phyloP scores from a whole-genome alignment of 2,888 invertebrate species.

The Cyaniris semiargus region DNA sequence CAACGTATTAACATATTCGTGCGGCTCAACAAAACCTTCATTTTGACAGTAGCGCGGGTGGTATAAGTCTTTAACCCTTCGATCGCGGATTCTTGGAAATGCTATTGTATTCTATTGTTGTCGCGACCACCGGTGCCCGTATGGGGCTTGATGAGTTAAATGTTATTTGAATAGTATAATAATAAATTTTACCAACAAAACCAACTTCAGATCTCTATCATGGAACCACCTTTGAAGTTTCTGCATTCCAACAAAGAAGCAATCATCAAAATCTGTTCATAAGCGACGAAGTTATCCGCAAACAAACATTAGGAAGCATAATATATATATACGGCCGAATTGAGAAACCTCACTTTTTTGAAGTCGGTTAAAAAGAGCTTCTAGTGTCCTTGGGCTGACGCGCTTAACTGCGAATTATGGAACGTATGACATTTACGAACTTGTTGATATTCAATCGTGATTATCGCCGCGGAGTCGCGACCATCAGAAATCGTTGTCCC shows the following conservation, averaged over 20 bases:
- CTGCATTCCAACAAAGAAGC: no score
- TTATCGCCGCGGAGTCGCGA: neutral
- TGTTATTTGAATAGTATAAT: neutral
- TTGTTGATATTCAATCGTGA: slow-evolving; percentile 19
- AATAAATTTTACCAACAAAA: neutral
- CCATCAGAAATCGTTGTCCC: slow-evolving; percentile 5
- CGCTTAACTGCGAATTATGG: neutral
- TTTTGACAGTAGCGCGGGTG: slow-evolving; percentile 6
- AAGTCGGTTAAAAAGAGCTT: neutral
- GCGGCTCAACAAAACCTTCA: slow-evolving; percentile 6
- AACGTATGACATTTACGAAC: slow-evolving; percentile 24
- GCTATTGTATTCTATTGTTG: no score
- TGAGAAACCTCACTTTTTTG: no score
- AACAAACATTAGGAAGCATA: no score
- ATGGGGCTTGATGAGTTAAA: no score
- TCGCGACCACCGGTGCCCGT: no score
- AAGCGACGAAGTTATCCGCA: no score
- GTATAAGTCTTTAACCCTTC: no score
- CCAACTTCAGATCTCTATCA: no score
- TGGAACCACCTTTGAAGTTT: neutral
- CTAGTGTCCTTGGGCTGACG: neutral
- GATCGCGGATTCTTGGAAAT: no score
- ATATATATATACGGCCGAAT: no score
- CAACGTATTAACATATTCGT: slow-evolving; percentile 9
- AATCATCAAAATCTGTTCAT: no score